phyloP scores from a whole-genome alignment of 2,113 vertebrate genomes.

The Cavia porcellus region DNA sequence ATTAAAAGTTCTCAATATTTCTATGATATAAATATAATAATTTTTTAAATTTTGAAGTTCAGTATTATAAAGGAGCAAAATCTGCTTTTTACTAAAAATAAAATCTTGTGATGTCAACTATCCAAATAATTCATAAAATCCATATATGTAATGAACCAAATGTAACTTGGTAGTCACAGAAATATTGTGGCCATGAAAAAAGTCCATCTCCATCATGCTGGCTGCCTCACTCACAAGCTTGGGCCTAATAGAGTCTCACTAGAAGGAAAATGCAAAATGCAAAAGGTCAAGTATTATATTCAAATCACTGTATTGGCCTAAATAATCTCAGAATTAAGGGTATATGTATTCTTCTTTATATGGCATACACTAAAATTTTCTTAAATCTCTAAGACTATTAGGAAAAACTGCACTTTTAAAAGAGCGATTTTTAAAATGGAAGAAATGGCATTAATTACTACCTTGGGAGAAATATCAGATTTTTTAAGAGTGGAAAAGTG shows the following conservation, averaged over 20 bases:
- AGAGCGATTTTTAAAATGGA: neutral
- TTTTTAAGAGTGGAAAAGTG: neutral
- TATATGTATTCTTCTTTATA: slow-evolving; percentile 22
- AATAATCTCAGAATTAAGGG: slow-evolving; percentile 25
- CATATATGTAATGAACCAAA: neutral
- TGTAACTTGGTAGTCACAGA: slow-evolving; percentile 3
- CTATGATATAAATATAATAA: slow-evolving; percentile 11
- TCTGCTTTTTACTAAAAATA: slow-evolving; percentile 38
- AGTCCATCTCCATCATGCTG: neutral
- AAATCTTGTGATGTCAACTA: slow-evolving; percentile 28
- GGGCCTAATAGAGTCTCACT: neutral
- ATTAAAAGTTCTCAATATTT: slow-evolving; percentile 31
- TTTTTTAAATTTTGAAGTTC: slow-evolving; percentile 40
- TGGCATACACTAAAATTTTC: slow-evolving; percentile 28
- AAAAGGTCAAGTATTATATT: neutral
- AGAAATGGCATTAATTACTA: neutral
- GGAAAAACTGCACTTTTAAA: neutral
- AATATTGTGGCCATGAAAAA: slow-evolving; percentile 10
- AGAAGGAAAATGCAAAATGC: neutral
- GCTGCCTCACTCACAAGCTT: neutral
- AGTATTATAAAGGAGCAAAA: neutral
- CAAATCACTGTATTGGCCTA: neutral
- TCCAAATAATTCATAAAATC: neutral
- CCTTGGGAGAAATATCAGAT: neutral
- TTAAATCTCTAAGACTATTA: slow-evolving; percentile 13